Conservation (phyloP, 2,888 invertebrate genomes). For the Cephus pygmeus region DNA sequence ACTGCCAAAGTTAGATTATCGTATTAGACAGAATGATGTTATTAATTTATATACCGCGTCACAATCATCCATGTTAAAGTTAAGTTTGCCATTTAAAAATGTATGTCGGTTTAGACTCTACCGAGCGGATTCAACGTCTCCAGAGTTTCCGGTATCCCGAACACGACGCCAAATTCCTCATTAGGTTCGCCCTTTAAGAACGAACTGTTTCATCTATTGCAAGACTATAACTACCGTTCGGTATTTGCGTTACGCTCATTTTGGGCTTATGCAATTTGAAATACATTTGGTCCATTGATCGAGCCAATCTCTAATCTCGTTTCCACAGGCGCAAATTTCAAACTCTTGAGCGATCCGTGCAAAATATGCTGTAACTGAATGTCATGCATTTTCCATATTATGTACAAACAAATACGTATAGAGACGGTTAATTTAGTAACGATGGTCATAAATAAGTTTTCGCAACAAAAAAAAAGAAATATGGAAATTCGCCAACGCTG, state of each 20-base stretch:
- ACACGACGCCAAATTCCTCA: not conserved
- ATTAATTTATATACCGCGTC: slow-evolving; percentile 1
- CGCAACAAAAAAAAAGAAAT: not conserved
- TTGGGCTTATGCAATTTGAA: not conserved
- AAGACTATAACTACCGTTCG: too few species aligned
- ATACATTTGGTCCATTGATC: not conserved
- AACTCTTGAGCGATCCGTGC: not conserved
- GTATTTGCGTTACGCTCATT: not conserved
- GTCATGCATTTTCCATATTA: not conserved
- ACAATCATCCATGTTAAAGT: not conserved
- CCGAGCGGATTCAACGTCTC: not conserved
- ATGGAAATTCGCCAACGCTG: not conserved
- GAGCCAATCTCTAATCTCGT: not conserved
- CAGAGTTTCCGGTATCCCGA: not conserved
- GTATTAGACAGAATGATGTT: not conserved
- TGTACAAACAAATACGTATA: not conserved
- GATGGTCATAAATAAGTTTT: not conserved
- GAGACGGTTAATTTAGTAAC: not conserved
- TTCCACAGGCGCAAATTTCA: not conserved
- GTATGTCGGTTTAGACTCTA: not conserved
- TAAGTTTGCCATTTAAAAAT: not conserved
- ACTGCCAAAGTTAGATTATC: slow-evolving; percentile 51
- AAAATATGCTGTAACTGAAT: not conserved
- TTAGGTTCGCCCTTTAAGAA: too few species aligned
- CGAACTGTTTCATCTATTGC: too few species aligned